phyloP scores from a whole-genome alignment of 2,797 vertebrate species.

The Scyliorhinus canicula region DNA sequence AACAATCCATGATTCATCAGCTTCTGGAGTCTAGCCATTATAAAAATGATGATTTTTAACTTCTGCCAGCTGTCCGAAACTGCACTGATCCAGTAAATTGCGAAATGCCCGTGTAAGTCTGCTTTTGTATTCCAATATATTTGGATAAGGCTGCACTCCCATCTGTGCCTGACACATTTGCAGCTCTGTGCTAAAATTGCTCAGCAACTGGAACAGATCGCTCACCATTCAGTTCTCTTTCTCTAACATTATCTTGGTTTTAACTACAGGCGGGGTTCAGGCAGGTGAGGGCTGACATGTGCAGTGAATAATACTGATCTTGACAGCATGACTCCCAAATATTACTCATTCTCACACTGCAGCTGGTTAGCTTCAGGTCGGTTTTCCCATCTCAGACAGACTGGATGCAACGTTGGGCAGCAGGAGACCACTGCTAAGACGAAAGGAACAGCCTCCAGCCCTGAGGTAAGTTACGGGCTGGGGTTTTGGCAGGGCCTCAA shows the following conservation, averaged over 20 bases:
- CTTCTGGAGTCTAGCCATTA: neutral
- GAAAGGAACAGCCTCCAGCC: neutral
- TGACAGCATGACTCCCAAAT: neutral
- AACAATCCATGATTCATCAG: neutral
- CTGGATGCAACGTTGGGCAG: neutral
- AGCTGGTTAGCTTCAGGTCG: neutral
- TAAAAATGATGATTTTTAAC: neutral
- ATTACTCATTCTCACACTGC: neutral
- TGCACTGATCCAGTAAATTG: neutral
- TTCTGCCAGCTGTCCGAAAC: neutral
- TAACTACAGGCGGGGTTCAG: neutral
- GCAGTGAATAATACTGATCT: neutral
- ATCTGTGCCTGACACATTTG: neutral
- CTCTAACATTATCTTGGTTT: too few relatives aligned
- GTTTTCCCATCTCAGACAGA: neutral
- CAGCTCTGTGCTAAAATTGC: neutral
- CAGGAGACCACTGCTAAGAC: neutral
- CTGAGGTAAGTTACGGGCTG: neutral
- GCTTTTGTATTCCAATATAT: neutral
- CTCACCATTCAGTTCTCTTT: neutral
- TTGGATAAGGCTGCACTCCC: neutral
- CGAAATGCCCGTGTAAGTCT: neutral
- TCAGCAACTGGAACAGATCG: neutral
- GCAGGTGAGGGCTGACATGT: too few relatives aligned
- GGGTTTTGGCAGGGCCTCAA: neutral